Conservation (phyloP, 2,113 vertebrate genomes). For the Aldabrachelys gigantea region DNA sequence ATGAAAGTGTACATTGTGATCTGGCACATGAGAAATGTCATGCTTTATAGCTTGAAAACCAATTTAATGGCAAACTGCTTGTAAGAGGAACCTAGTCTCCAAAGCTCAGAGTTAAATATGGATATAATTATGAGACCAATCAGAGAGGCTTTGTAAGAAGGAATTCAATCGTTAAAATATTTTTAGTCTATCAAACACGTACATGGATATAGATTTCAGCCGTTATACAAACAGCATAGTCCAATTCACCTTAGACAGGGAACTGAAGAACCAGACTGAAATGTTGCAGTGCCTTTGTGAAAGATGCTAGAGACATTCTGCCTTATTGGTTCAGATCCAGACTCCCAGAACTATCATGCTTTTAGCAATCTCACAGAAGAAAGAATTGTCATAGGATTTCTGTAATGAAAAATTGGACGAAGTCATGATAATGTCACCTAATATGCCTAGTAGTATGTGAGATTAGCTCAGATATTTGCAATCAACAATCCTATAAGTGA, state of each 20-base stretch:
- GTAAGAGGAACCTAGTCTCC: not conserved
- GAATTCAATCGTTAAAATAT: conserved; percentile 1
- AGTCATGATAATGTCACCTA: not conserved
- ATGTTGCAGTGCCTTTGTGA: not conserved
- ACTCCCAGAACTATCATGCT: not conserved
- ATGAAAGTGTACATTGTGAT: not conserved
- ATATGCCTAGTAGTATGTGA: not conserved
- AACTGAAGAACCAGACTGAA: not conserved
- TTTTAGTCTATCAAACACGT: conserved; percentile 19
- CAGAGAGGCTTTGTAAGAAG: not conserved
- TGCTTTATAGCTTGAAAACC: conserved; percentile 2
- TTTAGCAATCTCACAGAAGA: not conserved
- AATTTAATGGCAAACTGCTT: conserved; percentile 27
- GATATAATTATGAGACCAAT: conserved; percentile 30
- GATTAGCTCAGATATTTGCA: conserved; percentile 29
- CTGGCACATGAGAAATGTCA: not conserved
- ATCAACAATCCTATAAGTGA: not conserved
- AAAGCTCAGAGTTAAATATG: conserved; percentile 23
- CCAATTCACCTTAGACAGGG: not conserved
- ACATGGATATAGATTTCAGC: conserved; percentile 12
- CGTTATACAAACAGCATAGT: not conserved
- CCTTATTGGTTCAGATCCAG: not conserved
- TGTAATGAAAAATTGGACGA: not conserved
- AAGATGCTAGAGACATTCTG: not conserved
- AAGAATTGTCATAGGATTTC: conserved; percentile 4